phyloP scores from a whole-genome alignment of 2,113 vertebrate genomes.

The Trogon melanurus region DNA sequence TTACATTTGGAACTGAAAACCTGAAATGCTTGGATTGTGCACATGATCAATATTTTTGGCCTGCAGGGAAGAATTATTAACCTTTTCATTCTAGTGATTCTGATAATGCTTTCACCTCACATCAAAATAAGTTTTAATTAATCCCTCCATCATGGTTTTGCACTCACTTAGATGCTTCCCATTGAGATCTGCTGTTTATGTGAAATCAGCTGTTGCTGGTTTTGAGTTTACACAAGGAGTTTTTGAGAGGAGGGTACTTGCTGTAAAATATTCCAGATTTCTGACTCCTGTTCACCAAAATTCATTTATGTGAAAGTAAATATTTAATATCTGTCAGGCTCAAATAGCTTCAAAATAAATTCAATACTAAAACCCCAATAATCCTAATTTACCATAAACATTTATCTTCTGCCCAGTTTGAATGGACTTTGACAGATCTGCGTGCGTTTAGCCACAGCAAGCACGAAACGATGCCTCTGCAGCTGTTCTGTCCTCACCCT shows the following conservation, averaged over 20 bases:
- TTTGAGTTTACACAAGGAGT: background rate
- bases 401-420: background rate
- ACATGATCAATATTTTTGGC: background rate
- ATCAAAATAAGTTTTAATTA: background rate
- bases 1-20: background rate
- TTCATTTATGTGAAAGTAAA: background rate
- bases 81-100: background rate
- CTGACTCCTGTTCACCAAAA: background rate
- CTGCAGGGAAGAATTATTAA: background rate
- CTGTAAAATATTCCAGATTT: background rate
- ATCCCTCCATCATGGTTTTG: background rate
- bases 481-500: background rate
- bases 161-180: background rate
- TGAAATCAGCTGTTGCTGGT: background rate
- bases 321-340: background rate
- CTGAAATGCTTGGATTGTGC: background rate
- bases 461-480: background rate
- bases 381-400: background rate
- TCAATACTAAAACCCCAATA: constrained; percentile 26
- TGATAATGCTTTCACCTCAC: background rate
- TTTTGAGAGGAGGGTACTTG: background rate
- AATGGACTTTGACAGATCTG: background rate
- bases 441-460: background rate
- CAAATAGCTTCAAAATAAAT: constrained; percentile 31
- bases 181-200: background rate